Base-by-base conservation (phyloP, 2,888 invertebrate species). In the Nipponacmea schrenckii region DNA sequence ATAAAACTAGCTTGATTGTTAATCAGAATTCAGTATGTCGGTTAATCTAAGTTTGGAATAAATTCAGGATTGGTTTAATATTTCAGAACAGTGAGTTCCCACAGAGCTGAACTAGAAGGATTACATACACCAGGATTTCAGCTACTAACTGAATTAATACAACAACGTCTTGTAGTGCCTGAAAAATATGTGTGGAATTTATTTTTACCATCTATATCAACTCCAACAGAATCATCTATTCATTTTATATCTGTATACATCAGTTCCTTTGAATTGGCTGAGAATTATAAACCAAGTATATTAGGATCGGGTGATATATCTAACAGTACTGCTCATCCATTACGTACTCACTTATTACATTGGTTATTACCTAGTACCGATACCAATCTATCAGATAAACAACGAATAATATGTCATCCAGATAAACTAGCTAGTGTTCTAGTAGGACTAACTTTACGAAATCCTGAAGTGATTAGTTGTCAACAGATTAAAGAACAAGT, bases 111-210 rank as follows among this genome's bases (percentile, higher is more conserved):
- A 56, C 74, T 75, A 24, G 81, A 81, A 44, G 83, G 81, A 0
- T 86, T 79, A 71, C 74, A 73, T 20, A 70, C 81, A 20, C 64
- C 50, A 44, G 74, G 76, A 1, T 81, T 79, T 70, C 45, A 65
- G 5, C 73, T 85, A 8, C 76, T 86, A 65, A 77, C 83, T 4
- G 70, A 75, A n/a, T 77, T 86, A 31, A 44, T 85, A 2, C 27
- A 75, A 45, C 46, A 71, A 45, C 46, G 71, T 2, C 75, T 85
- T 1, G 74, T 82, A 7, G 64, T 64, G 7, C 83, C 84, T 15
- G 79, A 77, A 8, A 79, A 77, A 64, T 84, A 83, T n/a, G 77
- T 87, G n/a, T 87, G 87, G 87, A 82, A 79, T 24, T 74, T 86
- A 14, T 87, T 85, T 70, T 68, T 84, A 3, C 82, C 84, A 8